phyloP scores from a whole-genome alignment of 2,888 invertebrate species.

The Ganaspis brasiliensis region DNA sequence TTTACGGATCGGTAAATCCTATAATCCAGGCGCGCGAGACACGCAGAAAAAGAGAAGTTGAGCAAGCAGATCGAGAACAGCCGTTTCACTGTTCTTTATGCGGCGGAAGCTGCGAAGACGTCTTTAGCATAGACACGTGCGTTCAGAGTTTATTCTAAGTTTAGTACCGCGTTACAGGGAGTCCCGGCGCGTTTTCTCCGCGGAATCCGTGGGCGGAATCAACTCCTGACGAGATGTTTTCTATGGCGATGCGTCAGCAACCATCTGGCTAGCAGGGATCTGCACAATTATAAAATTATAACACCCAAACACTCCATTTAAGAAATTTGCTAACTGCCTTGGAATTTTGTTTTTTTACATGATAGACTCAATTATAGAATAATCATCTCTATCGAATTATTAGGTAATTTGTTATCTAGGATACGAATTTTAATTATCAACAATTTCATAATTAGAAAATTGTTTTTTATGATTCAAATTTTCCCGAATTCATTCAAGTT shows the following conservation, averaged over 20 bases:
- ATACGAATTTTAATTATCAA: too few species aligned
- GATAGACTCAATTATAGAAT: too few species aligned
- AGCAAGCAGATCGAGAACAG: conserved; percentile 30
- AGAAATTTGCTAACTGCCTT: neutral
- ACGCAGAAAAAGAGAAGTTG: conserved; percentile 7
- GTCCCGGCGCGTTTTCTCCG: conserved; percentile 31
- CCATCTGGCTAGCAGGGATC: conserved; percentile 69
- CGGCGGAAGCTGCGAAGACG: conserved; percentile 41
- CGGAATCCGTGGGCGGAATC: conserved; percentile 61
- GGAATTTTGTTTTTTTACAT: neutral
- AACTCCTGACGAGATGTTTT: conserved; percentile 63
- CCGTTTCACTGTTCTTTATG: conserved; percentile 42
- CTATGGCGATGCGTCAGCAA: conserved; percentile 68
- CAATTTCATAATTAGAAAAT: too few species aligned
- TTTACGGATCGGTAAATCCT: conserved; percentile 22
- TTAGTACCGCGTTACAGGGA: conserved; percentile 39
- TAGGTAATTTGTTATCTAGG: too few species aligned
- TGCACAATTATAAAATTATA: conserved; percentile 59
- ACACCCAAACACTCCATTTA: neutral
- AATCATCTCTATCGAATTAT: too few species aligned
- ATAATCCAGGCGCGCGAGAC: conserved; percentile 13
- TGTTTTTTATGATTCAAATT: too few species aligned
- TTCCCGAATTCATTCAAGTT: too few species aligned
- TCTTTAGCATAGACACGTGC: conserved; percentile 38
- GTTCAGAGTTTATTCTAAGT: conserved; percentile 39